These are phyloP conservation scores for Panulirus ornatus DNA, from an alignment of 1,140 invertebrate genomes.

Conservation along the genomic window DNA sequence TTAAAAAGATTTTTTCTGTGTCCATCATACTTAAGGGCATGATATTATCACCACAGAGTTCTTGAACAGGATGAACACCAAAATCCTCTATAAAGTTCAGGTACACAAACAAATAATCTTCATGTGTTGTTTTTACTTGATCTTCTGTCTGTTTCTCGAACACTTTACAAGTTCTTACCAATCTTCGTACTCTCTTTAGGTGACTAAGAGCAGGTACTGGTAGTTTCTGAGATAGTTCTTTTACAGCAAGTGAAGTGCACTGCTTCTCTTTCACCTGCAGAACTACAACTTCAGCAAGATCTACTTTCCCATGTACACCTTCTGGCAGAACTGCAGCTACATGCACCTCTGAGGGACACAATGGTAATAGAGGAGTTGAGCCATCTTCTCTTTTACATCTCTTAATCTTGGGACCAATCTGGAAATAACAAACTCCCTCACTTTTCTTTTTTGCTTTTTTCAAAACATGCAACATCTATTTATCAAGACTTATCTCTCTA, in stretches of 20 bases:
- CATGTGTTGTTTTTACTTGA: background rate
- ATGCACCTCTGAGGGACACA: conserved; percentile 10
- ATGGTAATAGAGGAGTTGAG: background rate
- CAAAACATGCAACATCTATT: too few species aligned
- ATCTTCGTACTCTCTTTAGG: conserved; percentile 66
- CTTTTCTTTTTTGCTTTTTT: too few species aligned
- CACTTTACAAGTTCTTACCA: conserved; percentile 5
- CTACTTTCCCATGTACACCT: conserved; percentile 44
- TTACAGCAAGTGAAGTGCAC: conserved; percentile 60
- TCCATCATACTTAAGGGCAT: conserved; percentile 1
- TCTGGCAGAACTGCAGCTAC: conserved; percentile 62
- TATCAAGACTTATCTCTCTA: too few species aligned
- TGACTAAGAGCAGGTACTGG: conserved; percentile 69
- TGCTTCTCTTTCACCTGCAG: conserved; percentile 54
- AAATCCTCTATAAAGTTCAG: conserved; percentile 39
- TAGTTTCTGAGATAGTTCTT: conserved; percentile 52
- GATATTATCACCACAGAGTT: conserved; percentile 19
- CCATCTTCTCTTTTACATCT: conserved; percentile 35
- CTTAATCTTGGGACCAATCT: conserved; percentile 52
- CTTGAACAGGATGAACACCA: conserved; percentile 35
- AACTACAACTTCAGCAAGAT: conserved; percentile 49
- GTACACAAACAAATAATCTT: conserved; percentile 25
- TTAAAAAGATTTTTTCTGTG: background rate
- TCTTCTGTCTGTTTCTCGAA: background rate
- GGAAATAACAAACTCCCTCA: conserved; percentile 62